phyloP scores from a whole-genome alignment of 2,113 vertebrate species.

The Plecturocebus donacophilus region DNA sequence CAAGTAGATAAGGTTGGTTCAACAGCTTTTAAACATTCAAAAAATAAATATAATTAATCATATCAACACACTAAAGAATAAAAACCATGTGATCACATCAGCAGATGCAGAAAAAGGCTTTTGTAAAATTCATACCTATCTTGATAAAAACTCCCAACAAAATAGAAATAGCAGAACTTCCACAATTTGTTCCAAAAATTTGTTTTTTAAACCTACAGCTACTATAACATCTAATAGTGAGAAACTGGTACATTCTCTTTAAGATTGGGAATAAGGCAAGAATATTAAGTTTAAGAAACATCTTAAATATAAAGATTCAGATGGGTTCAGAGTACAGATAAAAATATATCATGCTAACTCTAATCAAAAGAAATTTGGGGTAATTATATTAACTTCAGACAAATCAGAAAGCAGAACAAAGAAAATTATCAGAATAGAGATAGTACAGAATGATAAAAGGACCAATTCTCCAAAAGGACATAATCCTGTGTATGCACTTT shows the following conservation, averaged over 20 bases:
- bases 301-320: background rate
- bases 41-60: background rate
- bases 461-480: background rate
- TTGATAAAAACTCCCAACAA: background rate
- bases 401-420: background rate
- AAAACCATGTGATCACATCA: background rate
- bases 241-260: background rate
- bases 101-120: background rate
- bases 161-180: background rate
- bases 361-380: background rate
- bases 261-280: background rate
- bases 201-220: background rate
- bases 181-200: background rate
- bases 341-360: background rate
- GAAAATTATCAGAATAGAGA: background rate
- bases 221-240: background rate
- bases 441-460: background rate
- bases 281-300: background rate
- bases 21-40: background rate
- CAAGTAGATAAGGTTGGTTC: background rate
- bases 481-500: background rate
- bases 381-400: background rate
- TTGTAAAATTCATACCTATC: background rate
- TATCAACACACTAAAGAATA: background rate
- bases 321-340: background rate